Evolutionary conservation across 1,140 invertebrate genomes (phyloP), one percentile per base, ranked within the genome.

Genomic region (Orius insidiosus): DNA sequence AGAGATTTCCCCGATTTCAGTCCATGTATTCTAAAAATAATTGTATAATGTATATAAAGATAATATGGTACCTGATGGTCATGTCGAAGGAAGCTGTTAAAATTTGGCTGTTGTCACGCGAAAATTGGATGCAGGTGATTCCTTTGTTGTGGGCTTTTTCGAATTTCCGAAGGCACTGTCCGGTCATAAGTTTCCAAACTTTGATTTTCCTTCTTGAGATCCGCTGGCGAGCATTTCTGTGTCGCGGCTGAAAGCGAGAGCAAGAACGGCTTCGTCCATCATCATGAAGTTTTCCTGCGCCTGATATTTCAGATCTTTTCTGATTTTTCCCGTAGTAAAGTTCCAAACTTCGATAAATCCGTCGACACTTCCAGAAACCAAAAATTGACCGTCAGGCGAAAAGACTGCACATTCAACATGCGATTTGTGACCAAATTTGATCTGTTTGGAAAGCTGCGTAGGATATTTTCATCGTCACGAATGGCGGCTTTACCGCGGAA

Each of bases 281-380:
- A 97, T 89, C 94, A 99, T 98, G 63, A 93, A 98, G 60, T 88
- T 93, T 54, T 98, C 94, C 70, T 88, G 84, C 16, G 92, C 93
- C 69, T 99, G 96, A 63, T 98, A 99, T 59, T 97, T 95, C n/a
- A 99, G 71, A 80, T 99, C 96, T 65, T 99, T 99, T 50, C 95
- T 72, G 48, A 99, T 88, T 74, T 98, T 98, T 53, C 95, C 96
- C 0, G 95, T 99, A 3, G 92, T 97, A 59, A 98, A 99, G 66
- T 99, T 99, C 94, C 95, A 99, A 6, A 90, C 94, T 69, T 99
- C 96, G 48, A 99, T 88, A 61, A 99, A 93, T 13, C 96, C 96
- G 68, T 99, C 95, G 3, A 97, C 89, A 34, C 88, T 92, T 1
- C 95, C 95, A 4, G 94, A 94, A 10, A 99, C 85, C 15, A 99